Percentiles rank a stretch among this genome's conserved stretches.
Evolutionary conservation across 2,888 invertebrate genomes (phyloP).

Genomic region (Aphidius colemani): DNA sequence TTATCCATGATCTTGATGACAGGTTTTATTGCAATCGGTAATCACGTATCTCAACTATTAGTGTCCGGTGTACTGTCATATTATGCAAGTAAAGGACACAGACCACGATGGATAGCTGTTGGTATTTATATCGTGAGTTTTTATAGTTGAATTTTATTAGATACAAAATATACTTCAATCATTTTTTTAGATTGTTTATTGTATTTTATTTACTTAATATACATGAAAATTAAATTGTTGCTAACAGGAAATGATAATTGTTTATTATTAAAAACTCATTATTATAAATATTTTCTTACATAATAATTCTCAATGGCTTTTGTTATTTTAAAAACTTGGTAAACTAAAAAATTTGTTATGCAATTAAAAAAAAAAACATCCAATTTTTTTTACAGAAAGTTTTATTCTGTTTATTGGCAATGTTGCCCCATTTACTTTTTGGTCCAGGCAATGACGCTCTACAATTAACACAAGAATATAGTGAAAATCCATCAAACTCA

Average conservation of each 20-base stretch:
- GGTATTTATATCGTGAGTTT: conserved; percentile 60
- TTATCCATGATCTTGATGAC: neutral
- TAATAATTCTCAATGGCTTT: too few species aligned
- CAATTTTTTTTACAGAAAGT: conserved; percentile 56
- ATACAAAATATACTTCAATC: too few species aligned
- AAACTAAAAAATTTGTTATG: too few species aligned
- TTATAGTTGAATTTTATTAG: neutral
- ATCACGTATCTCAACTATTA: conserved; percentile 74
- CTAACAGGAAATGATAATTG: neutral
- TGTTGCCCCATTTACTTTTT: conserved; percentile 72
- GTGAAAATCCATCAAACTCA: conserved; percentile 57
- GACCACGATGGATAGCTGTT: conserved; percentile 75
- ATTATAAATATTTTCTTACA: neutral
- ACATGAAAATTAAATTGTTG: neutral
- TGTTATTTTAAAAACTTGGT: neutral
- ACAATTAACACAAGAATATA: conserved; percentile 67
- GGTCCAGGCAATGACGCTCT: conserved; percentile 72
- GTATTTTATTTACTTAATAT: neutral
- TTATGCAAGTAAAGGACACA: conserved; percentile 72
- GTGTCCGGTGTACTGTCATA: conserved; percentile 71
- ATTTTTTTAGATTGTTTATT: too few species aligned
- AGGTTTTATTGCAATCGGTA: conserved; percentile 74
- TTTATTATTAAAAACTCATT: neutral
- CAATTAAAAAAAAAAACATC: neutral
- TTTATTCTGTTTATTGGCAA: conserved; percentile 69